Evolutionary conservation across 2,888 invertebrate species (phyloP).

Genomic region (Cheilosia vulpina): DNA sequence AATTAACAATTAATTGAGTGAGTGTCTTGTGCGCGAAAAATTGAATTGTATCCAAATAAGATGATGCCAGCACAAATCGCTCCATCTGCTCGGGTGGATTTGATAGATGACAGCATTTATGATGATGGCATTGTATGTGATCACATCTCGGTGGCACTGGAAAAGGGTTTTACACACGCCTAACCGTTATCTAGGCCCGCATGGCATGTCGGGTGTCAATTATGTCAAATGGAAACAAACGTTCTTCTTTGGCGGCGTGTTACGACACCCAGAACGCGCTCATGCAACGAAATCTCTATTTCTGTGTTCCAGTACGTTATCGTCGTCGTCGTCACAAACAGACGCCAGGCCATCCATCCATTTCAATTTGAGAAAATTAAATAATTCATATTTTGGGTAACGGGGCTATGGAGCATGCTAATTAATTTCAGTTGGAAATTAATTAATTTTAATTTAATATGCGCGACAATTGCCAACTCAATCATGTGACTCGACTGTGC

Average conservation of each 20-base stretch:
- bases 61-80: slow-evolving; percentile 71
- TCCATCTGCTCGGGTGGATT: slow-evolving; percentile 55
- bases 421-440: slow-evolving; percentile 73
- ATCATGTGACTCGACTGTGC: slow-evolving; percentile 58
- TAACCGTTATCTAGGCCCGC: slow-evolving; percentile 70
- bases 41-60: slow-evolving; percentile 75
- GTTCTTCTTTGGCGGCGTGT: slow-evolving; percentile 66
- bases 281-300: slow-evolving; percentile 50
- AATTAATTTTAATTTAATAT: slow-evolving; percentile 76
- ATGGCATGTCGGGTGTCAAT: slow-evolving; percentile 77
- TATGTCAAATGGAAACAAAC: slow-evolving; percentile 76
- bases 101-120: slow-evolving; percentile 73
- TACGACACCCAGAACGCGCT: slow-evolving; percentile 55
- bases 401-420: slow-evolving; percentile 68
- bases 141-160: slow-evolving; percentile 21
- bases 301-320: slow-evolving; percentile 10
- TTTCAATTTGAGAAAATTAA: slow-evolving; percentile 72
- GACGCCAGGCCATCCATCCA: slow-evolving; percentile 64
- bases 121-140: slow-evolving; percentile 56
- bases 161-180: slow-evolving; percentile 64
- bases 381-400: slow-evolving; percentile 73
- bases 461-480: slow-evolving; percentile 74
- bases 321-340: neutral
- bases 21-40: slow-evolving; percentile 78
- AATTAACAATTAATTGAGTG: slow-evolving; percentile 83